Percentiles rank a stretch among this genome's conserved stretches.
phyloP scores from a whole-genome alignment of 2,888 invertebrate genomes.

The Xanthorhoe spadicearia region DNA sequence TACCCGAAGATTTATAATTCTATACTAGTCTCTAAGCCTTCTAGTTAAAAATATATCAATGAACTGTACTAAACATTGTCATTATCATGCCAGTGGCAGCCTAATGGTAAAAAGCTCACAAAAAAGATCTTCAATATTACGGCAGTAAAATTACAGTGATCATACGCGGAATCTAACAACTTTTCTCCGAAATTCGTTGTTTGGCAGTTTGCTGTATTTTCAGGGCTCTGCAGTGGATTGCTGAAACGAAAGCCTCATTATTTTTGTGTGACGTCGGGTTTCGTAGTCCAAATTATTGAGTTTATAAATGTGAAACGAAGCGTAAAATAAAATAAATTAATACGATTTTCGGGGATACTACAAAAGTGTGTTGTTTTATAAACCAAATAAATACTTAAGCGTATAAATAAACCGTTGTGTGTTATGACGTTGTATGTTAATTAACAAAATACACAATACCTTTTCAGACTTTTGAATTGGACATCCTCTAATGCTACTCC shows the following conservation, averaged over 20 bases:
- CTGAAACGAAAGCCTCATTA: not conserved
- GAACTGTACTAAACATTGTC: no score
- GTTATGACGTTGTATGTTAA: not conserved
- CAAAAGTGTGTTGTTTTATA: not conserved
- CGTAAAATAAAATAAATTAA: not conserved
- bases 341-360: not conserved
- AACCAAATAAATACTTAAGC: not conserved
- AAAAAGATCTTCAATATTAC: not conserved
- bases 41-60: no score
- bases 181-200: not conserved
- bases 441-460: not conserved
- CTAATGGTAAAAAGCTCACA: not conserved
- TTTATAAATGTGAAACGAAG: constrained; percentile 1
- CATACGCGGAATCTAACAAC: not conserved
- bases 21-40: no score
- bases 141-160: not conserved
- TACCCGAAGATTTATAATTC: no score
- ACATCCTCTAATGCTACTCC: no score
- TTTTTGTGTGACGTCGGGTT: not conserved
- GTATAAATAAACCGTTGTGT: not conserved
- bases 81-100: no score
- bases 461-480: not conserved
- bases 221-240: constrained; percentile 9
- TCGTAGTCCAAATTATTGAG: not conserved
- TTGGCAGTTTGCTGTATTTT: constrained; percentile 16